These are phyloP conservation scores for Epicampocera succincta DNA, from an alignment of 2,888 invertebrate species.

Conservation along the genomic window DNA sequence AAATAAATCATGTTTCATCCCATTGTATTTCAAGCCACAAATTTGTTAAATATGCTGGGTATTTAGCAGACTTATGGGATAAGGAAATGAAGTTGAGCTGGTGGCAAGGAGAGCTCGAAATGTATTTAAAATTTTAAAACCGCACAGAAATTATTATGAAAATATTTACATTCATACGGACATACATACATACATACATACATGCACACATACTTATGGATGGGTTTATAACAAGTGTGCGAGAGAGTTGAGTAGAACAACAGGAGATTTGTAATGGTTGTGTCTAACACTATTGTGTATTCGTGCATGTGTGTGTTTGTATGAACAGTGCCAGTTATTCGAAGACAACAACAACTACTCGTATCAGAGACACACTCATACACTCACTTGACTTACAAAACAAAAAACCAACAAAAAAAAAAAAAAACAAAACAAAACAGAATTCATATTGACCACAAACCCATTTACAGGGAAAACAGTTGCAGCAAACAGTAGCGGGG, in stretches of 20 bases:
- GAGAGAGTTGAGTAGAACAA: background rate
- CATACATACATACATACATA: too few species aligned
- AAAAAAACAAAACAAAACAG: too few species aligned
- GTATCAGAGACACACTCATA: background rate
- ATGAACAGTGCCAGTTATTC: constrained; percentile 26
- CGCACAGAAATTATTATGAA: constrained; percentile 54
- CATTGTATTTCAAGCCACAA: constrained; percentile 8
- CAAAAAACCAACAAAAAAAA: background rate
- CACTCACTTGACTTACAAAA: constrained; percentile 1
- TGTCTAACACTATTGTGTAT: background rate
- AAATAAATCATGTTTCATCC: background rate
- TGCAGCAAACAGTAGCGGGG: constrained; percentile 16
- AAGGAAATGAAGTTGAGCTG: background rate
- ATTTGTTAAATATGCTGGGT: constrained; percentile 29
- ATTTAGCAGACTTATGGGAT: constrained; percentile 23
- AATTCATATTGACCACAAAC: constrained; percentile 48
- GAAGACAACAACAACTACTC: constrained; percentile 1
- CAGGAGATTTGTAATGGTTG: background rate
- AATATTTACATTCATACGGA: constrained; percentile 49
- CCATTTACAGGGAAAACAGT: constrained; percentile 53
- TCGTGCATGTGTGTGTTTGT: background rate
- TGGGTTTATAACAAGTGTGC: background rate
- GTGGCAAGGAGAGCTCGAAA: background rate
- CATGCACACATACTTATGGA: too few species aligned
- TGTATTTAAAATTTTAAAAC: constrained; percentile 40